Base-by-base conservation (phyloP, 2,113 vertebrate species). In the Rhynchomys soricoides region DNA sequence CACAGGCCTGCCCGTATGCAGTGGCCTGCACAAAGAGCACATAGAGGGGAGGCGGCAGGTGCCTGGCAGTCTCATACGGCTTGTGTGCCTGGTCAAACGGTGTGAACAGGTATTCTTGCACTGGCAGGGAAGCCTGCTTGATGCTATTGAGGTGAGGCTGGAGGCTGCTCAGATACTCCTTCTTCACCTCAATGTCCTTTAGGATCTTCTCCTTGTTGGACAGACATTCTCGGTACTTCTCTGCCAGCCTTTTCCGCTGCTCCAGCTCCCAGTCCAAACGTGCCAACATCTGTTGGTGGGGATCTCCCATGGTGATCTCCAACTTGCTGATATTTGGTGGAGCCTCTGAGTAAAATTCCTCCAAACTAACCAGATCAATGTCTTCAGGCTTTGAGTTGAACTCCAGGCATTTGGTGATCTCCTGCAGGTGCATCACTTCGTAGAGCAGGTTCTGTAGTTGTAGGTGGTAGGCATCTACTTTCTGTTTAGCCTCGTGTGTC, bases 321-420 rank as follows among this genome's bases (percentile, higher is more conserved):
- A 98, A 98, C 7, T 99, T 99, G 97, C 99, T 99, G 96, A 99
- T 99, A 16, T 99, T 99, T 0, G 97, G 29, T 4, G 99, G 99
- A 0, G 99, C 99, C 17, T 99, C 99, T 62, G 98, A 91, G 97
- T 99, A 99, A 98, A 99, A 99, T 94, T 99, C 99, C 21, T 99
- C 99, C 96, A 99, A 98, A 94, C 98, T 99, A 94, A 99, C 99
- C 96, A 99, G 97, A 52, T 99, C 99, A 0, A 99, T 99, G 98
- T 99, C 99, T 98, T 99, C 99, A 0, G 99, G 99, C 88, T 99
- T 99, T 11, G 99, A 99, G 99, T 99, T 99, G 97, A 99, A 99
- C 95, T 99, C 99, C 86, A 99, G 98, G 97, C 99, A 99, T 62
- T 99, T 99, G 96, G 99, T 99, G 98, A 99, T 99, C 98, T 99